A percentile compares a stretch with the other conserved stretches of the same genome.
These are phyloP conservation scores for Drosophila kuntzei DNA, from an alignment of 2,888 invertebrate genomes.

Conservation along the genomic window DNA sequence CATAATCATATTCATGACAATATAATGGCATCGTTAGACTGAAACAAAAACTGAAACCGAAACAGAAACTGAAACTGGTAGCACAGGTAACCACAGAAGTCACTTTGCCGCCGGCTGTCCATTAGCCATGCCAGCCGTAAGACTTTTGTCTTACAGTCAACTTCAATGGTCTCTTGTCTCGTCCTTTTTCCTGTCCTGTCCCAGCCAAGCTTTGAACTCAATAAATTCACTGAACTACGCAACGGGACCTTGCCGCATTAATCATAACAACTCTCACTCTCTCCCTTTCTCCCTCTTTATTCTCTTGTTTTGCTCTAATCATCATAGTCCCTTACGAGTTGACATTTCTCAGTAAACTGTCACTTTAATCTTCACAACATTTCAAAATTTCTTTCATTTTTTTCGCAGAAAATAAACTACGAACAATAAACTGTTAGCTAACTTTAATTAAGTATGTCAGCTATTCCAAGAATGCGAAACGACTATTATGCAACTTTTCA, in stretches of 20 bases:
- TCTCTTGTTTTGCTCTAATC: no score
- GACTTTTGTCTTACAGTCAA: conserved; percentile 36
- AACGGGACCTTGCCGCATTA: conserved; percentile 40
- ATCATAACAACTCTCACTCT: conserved; percentile 32
- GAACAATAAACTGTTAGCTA: background rate
- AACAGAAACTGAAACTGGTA: background rate
- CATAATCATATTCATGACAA: conserved; percentile 77
- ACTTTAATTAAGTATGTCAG: background rate
- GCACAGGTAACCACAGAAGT: conserved; percentile 52
- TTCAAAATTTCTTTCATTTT: background rate
- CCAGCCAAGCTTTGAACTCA: conserved; percentile 33
- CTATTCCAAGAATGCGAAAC: background rate
- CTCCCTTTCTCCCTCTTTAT: background rate
- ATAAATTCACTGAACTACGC: conserved; percentile 37
- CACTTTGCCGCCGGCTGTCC: conserved; percentile 50
- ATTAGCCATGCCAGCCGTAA: conserved; percentile 40
- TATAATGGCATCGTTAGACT: conserved; percentile 67
- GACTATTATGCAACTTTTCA: background rate
- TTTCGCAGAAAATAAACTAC: background rate
- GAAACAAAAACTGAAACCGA: background rate
- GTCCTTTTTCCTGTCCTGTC: conserved; percentile 1
- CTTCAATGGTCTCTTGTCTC: conserved; percentile 5
- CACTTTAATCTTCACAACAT: background rate
- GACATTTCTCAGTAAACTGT: background rate
- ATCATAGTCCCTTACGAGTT: background rate